Evolutionary conservation across 2,888 invertebrate genomes (phyloP), one percentile per base, ranked within the genome.

Genomic region (Caenorhabditis zanzibari): DNA sequence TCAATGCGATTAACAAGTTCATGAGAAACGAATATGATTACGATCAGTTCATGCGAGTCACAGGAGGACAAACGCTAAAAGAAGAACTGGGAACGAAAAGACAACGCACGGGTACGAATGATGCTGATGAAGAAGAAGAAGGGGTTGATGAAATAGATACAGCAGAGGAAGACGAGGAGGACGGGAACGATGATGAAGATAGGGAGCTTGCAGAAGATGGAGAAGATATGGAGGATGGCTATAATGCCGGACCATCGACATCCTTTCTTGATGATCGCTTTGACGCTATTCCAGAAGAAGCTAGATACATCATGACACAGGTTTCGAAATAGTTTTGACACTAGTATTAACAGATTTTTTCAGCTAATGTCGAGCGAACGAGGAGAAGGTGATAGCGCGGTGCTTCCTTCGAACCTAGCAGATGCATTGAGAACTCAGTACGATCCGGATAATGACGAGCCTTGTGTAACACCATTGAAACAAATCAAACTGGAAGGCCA

Each of bases 11-110:
- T 32, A 80, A 84, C 59, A 77, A 59, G 56, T 88, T 86, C 74
- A 84, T 85, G 85, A 64, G 82, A 49, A 82, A 81, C 32, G 86
- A 86, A 24, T 63, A 86, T 35, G 74, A 82, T 38, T 88, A 88
- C 69, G 83, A 89, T 68, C 86, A 89, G 32, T 88, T 87, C 68
- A 88, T 89, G 88, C 58, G 81, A n/a, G 61, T 81, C 2, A 86
- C 83, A 24, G 88, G 89, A n/a, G 88, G 88, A 26, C 83, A 82
- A 58, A 86, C 87, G 4, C 66, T 88, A 14, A 79, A 82, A 47
- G 87, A 88, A 56, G 88, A 88, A 63, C 10, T 81, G 47, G 73
- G 72, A 26, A 69, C 41, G 10, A 75, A 61, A 54, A 19, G 24
- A 26, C 63, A 56, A 52, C 24, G 24, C 14, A 26, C 38, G 1